Percentiles rank a stretch among this genome's conserved stretches.
Conservation (phyloP, 2,888 invertebrate species). For the Rotaria macrura region DNA sequence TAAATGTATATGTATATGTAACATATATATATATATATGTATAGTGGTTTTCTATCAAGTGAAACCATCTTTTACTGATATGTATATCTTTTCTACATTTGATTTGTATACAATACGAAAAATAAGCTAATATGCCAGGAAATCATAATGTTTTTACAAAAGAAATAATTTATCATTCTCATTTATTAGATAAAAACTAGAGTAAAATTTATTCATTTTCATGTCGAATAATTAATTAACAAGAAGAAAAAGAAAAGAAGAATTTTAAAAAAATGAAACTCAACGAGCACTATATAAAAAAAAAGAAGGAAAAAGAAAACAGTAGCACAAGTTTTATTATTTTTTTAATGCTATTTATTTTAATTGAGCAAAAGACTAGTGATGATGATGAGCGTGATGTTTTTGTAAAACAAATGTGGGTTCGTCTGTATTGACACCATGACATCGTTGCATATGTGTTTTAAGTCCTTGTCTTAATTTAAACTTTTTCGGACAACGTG, state of each 20-base stretch:
- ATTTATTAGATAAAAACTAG: background rate
- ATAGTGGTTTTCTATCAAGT: too few relatives aligned
- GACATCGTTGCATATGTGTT: constrained; percentile 19
- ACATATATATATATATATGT: too few relatives aligned
- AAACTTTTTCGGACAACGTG: background rate
- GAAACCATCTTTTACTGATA: too few relatives aligned
- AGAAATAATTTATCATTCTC: background rate
- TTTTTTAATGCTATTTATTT: background rate
- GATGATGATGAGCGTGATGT: background rate
- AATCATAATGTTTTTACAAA: too few relatives aligned
- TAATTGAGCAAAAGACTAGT: background rate
- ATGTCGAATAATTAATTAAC: background rate
- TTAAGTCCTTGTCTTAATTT: constrained; percentile 17
- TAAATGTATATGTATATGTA: too few relatives aligned
- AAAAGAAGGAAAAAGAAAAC: background rate
- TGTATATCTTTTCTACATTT: too few relatives aligned
- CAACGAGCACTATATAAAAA: background rate
- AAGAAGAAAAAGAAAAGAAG: background rate
- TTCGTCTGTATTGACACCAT: constrained; percentile 4
- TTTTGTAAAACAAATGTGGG: constrained; percentile 13
- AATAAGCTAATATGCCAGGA: too few relatives aligned
- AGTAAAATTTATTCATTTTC: background rate
- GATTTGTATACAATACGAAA: too few relatives aligned
- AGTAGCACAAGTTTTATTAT: background rate
- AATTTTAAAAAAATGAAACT: background rate